Evolutionary conservation across 2,888 invertebrate species (phyloP), one percentile per base, ranked within the genome.

Genomic region (Cheilosia pagana): DNA sequence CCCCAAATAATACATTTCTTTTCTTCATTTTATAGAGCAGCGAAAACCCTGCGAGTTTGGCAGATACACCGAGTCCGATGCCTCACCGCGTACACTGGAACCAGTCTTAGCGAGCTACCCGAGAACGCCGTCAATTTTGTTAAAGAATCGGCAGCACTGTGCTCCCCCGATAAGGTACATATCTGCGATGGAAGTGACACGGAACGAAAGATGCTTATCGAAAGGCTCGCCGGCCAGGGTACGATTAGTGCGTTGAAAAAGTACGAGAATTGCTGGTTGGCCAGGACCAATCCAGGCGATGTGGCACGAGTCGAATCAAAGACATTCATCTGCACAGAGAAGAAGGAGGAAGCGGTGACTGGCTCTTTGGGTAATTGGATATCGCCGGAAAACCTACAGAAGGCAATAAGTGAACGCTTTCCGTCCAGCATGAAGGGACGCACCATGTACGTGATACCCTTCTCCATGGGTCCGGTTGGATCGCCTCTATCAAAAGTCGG

Each of bases 361-460:
- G 97, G 98, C 0, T 94, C 95, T 0, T 93, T 99, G 68, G 99
- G 99, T 10, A 98, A 98, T 92, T 99, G 98, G 96, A 97, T 99
- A 89, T 94, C 96, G 0, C 96, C 97, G 0, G 92, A 93, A 14
- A 96, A 97, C 83, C 95, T 98, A 93, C 95, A 97, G 82, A 93
- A 93, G 68, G 97, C 97, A 0, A 94, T 98, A 1, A 91, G 94
- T 10, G 95, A 96, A 31, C 93, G 99, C 55, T 98, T 99, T 91
- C 97, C 97, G 0, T 96, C 96, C 16, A 95, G 96, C 89, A 97
- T 97, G 97, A 94, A 94, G 92, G 96, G 96, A 63, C 96, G 99
- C 75, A 99, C 98, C 0, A 99, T 99, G 99, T 99, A 98, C 92
- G 97, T 99, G 78, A 96, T 99, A 81, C 99, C 99, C 10, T 99